phyloP scores from a whole-genome alignment of 2,888 invertebrate genomes.

The Dynastes hyllus region DNA sequence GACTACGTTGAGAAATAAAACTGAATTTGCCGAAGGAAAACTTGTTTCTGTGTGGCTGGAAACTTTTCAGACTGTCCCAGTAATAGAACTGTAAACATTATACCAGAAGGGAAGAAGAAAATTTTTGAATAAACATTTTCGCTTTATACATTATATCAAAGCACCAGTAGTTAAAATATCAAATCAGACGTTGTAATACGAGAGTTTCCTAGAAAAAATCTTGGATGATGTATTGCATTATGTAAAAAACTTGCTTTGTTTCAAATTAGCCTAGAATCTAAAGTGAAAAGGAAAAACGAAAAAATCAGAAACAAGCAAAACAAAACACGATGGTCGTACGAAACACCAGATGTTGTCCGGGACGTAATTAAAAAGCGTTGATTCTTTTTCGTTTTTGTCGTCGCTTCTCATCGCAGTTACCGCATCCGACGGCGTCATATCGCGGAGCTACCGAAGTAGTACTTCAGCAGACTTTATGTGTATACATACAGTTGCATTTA shows the following conservation, averaged over 20 bases:
- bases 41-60: no score
- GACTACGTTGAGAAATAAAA: no score
- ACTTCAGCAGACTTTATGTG: conserved; percentile 6
- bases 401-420: conserved; percentile 14
- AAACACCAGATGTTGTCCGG: conserved; percentile 33
- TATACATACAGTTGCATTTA: background rate
- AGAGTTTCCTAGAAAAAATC: no score
- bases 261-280: conserved; percentile 12
- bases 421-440: background rate
- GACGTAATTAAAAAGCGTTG: conserved; percentile 34
- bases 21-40: no score
- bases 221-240: background rate
- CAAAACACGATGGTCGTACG: conserved; percentile 14
- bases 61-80: no score
- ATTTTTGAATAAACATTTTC: no score
- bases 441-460: conserved; percentile 16
- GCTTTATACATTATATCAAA: no score
- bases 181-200: no score
- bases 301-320: conserved; percentile 9
- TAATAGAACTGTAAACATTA: no score
- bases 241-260: conserved; percentile 8
- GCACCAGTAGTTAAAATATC: no score
- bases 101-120: no score
- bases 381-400: conserved; percentile 21
- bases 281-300: background rate